Evolutionary conservation across 2,888 invertebrate species (phyloP), one percentile per base, ranked within the genome.

Genomic region (Trissolcus japonicus): DNA sequence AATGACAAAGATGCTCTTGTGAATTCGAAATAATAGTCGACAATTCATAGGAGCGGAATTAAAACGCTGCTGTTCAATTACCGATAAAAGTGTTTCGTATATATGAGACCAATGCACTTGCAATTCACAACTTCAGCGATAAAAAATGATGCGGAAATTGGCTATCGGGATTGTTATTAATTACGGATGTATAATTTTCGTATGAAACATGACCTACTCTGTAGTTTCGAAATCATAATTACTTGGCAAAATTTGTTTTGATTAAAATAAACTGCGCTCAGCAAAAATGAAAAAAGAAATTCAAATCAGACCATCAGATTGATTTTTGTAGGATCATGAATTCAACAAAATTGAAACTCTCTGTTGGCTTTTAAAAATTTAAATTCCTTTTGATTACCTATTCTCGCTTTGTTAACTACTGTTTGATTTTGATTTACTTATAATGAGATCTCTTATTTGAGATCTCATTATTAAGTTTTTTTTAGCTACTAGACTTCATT

Each of bases 61-160:
- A 54, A 72, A 72, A 63, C 59, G 59, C 50, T 55, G 25, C 56
- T 50, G 51, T 62, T 62, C 43, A 62, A 57, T 19, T 62, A 43
- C 56, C 53, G 57, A 63, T 72, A 72, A 72, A 72, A 62, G 51
- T 71, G 71, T 71, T 63, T 35, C 35, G 35, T 35, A 11, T 43
- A 46, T 60, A 65, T 41, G 60, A 50, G 48, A 41, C 57, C 57
- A 59, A 40, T 60, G 65, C 40, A 59, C 48, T 65, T 59, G 6
- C 29, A 19, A 41, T 66, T 66, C 29, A 57, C 13, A 35, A 13
- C 50, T 35, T 25, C 40, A 41, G 55, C 55, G 60, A 60, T 65
- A 65, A 73, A 65, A 73, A 65, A 73, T 73, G 55, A 60, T 35
- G 46, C 68, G 68, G 75, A 75, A 75, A 68, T 68, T 62, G 59